A percentile compares a stretch with the other conserved stretches of the same genome.
These are phyloP conservation scores for Coregonus sp. DNA, from an alignment of 2,797 vertebrate genomes.

Conservation along the genomic window DNA sequence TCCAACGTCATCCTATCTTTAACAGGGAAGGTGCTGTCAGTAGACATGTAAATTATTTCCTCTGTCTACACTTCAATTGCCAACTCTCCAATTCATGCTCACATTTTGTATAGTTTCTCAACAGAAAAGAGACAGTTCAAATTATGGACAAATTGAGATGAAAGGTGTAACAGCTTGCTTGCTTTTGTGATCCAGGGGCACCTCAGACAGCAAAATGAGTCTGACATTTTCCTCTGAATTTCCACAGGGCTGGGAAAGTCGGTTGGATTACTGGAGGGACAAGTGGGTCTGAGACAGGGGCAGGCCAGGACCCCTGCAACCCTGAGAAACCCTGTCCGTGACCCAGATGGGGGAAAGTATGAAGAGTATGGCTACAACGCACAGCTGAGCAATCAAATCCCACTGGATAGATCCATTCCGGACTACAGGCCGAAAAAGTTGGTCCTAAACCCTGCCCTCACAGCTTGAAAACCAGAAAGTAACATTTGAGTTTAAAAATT, in stretches of 20 bases:
- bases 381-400: slow-evolving; percentile 16
- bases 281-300: not conserved
- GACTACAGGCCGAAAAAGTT: slow-evolving; percentile 13
- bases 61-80: too few relatives aligned
- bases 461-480: not conserved
- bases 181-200: not conserved
- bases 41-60: too few relatives aligned
- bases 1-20: too few relatives aligned
- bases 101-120: not conserved
- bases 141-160: not conserved
- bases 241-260: slow-evolving; percentile 3
- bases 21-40: not conserved
- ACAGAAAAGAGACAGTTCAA: not conserved
- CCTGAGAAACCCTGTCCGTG: not conserved
- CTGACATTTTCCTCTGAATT: not conserved
- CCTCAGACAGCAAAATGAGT: not conserved
- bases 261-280: not conserved
- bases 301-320: not conserved
- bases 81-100: not conserved
- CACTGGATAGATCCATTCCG: slow-evolving; percentile 16
- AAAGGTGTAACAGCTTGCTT: not conserved
- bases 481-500: not conserved
- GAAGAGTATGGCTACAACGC: slow-evolving; percentile 8
- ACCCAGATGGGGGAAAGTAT: slow-evolving; percentile 1
- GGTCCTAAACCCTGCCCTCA: not conserved